These are phyloP conservation scores for Corynorhinus townsendii DNA, from an alignment of 2,113 vertebrate species.

Conservation along the genomic window DNA sequence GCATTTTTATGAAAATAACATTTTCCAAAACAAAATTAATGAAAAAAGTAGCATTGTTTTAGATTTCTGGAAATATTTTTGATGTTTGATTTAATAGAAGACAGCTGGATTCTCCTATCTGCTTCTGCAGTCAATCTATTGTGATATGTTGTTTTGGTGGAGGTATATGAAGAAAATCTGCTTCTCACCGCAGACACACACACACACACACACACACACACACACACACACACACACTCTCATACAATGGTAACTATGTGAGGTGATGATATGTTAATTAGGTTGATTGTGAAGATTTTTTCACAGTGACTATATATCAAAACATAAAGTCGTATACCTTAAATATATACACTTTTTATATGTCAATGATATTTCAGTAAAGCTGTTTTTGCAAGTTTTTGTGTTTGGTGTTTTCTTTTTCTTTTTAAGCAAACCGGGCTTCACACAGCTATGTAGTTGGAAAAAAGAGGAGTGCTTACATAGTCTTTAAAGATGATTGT, in stretches of 20 bases:
- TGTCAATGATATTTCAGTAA: background rate
- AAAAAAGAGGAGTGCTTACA: background rate
- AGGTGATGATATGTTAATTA: background rate
- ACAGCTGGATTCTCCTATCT: background rate
- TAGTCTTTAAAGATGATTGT: background rate
- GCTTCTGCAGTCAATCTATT: background rate
- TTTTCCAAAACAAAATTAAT: slow-evolving; percentile 16
- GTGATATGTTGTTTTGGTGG: background rate
- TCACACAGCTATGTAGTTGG: background rate
- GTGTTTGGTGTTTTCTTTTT: background rate
- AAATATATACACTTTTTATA: background rate
- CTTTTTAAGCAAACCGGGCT: background rate
- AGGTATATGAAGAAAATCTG: background rate
- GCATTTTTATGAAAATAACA: background rate
- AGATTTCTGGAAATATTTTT: background rate
- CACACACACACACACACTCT: background rate
- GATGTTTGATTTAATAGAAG: background rate
- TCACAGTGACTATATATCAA: background rate
- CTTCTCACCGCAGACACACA: background rate
- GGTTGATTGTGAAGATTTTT: background rate
- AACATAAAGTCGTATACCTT: background rate
- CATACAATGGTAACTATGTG: background rate
- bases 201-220: background rate
- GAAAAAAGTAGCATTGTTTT: background rate
- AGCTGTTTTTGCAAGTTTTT: background rate